Evolutionary conservation across 2,797 vertebrate genomes (phyloP).

Genomic region (Podargus strigoides): DNA sequence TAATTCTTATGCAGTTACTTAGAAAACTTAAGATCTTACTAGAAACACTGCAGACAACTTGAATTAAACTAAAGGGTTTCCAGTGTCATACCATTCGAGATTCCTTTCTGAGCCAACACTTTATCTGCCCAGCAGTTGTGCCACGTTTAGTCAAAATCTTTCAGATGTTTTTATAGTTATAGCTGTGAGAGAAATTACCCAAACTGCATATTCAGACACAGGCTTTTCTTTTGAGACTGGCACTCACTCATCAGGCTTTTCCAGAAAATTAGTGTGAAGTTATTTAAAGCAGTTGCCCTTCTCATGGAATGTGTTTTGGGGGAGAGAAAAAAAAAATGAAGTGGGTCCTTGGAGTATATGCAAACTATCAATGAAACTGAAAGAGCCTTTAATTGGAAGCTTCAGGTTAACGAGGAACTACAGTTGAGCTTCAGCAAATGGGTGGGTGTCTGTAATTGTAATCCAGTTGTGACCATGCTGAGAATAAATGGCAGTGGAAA

Average conservation of each 20-base stretch:
- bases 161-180: not conserved
- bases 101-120: not conserved
- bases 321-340: not conserved
- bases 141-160: not conserved
- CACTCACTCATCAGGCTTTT: not conserved
- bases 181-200: slow-evolving; percentile 14
- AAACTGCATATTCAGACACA: not conserved
- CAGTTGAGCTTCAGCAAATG: not conserved
- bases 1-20: not conserved
- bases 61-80: not conserved
- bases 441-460: slow-evolving; percentile 34
- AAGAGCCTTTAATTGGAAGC: slow-evolving; percentile 46
- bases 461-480: slow-evolving; percentile 15
- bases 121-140: not conserved
- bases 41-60: not conserved
- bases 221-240: slow-evolving; percentile 8
- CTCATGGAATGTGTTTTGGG: not conserved
- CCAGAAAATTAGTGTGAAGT: slow-evolving; percentile 34
- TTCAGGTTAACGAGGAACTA: slow-evolving; percentile 51
- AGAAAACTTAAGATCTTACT: not conserved
- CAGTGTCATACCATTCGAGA: not conserved
- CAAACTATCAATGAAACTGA: slow-evolving; percentile 44
- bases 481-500: slow-evolving; percentile 61
- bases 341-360: slow-evolving; percentile 11
- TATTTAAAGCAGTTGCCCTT: slow-evolving; percentile 50